phyloP scores from a whole-genome alignment of 2,888 invertebrate genomes.

The Phorcus lineatus region DNA sequence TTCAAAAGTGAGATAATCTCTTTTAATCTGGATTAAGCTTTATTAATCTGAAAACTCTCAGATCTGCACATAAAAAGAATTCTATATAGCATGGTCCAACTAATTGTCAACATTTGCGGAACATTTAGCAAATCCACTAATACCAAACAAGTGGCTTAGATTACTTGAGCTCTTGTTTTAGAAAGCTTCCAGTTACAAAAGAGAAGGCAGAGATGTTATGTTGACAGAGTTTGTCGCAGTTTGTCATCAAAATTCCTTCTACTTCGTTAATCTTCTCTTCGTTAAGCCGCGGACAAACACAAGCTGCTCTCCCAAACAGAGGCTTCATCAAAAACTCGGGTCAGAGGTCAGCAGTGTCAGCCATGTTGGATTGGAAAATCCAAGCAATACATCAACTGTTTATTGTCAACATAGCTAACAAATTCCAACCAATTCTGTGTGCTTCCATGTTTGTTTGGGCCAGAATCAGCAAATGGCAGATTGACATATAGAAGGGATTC shows the following conservation, averaged over 20 bases:
- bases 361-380: not conserved
- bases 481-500: not conserved
- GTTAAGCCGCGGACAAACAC: constrained; percentile 7
- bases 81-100: not conserved
- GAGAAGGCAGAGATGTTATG: not conserved
- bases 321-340: not conserved
- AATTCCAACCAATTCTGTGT: constrained; percentile 14
- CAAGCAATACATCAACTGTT: constrained; percentile 2
- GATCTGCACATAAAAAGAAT: too few relatives aligned
- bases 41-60: too few relatives aligned
- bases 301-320: constrained; percentile 6
- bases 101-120: constrained; percentile 16
- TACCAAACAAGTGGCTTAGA: constrained; percentile 5
- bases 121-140: not conserved
- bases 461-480: constrained; percentile 8
- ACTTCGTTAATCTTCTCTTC: constrained; percentile 23
- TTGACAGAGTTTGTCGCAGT: constrained; percentile 16
- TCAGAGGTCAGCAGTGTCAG: not conserved
- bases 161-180: not conserved
- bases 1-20: too few relatives aligned
- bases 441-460: constrained; percentile 1
- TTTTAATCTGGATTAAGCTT: too few relatives aligned
- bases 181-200: not conserved
- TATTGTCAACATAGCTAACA: constrained; percentile 14
- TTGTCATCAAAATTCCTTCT: constrained; percentile 20